Base-by-base conservation (phyloP, 2,888 invertebrate genomes). In the Tipula confusa region DNA sequence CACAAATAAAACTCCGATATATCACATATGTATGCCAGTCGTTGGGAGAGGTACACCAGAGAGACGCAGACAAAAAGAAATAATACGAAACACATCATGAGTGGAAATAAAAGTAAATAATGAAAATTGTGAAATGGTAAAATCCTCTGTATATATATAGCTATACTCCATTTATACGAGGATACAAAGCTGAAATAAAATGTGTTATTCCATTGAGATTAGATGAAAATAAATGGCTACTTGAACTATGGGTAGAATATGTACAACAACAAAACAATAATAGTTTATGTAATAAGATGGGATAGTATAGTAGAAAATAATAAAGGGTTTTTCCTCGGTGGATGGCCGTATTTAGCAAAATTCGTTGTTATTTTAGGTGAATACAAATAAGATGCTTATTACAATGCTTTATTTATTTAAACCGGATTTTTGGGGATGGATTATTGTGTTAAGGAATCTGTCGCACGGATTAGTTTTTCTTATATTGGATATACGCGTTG, bases 141-240 rank as follows among this genome's bases (percentile, higher is more conserved):
- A 64, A 64, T 64, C 64, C 64, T 64, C 7, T 64, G n/a, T n/a
- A n/a, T n/a, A n/a, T n/a, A n/a, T n/a, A n/a, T n/a, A n/a, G n/a
- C n/a, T n/a, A n/a, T n/a, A n/a, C n/a, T n/a, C n/a, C n/a, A n/a
- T n/a, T n/a, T n/a, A n/a, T n/a, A n/a, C n/a, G n/a, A n/a, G n/a
- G n/a, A 64, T 64, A 64, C 24, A 18, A 18, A 43, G 43, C 43
- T 43, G 24, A 18, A 64, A 64, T 64, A 64, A 18, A 64, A 64
- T 64, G 64, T 64, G 64, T 64, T 64, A 64, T 64, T 64, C 64
- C 64, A 64, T 64, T 24, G 64, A 64, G 64, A 64, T 64, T 64
- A 64, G 24, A 64, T 18, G 64, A 9, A 64, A 64, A 64, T 64
- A 64, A 64, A 64, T 64, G 64, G 64, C 64, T 64, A 64, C 64